phyloP scores from a whole-genome alignment of 2,888 invertebrate species.

The Galerucella pusilla region DNA sequence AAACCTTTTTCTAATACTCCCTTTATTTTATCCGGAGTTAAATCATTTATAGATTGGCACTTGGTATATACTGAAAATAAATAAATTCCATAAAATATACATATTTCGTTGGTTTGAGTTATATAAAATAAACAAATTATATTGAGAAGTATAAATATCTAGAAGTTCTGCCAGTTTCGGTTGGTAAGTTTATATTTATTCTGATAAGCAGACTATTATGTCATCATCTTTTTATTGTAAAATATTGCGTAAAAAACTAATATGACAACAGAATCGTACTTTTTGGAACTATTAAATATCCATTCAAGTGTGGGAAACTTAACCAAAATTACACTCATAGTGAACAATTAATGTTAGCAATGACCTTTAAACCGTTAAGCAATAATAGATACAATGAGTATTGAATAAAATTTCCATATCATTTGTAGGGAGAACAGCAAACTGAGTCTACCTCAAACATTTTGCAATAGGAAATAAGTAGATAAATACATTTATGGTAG shows the following conservation, averaged over 20 bases:
- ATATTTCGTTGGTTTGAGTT: too few relatives aligned
- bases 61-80: constrained; percentile 38
- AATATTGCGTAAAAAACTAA: neutral
- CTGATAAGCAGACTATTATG: too few relatives aligned
- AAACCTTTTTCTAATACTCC: constrained; percentile 37
- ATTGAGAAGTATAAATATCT: too few relatives aligned
- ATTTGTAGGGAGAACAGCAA: neutral
- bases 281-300: neutral
- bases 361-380: constrained; percentile 5
- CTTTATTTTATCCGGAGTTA: constrained; percentile 47
- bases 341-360: neutral
- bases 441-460: neutral
- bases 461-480: neutral
- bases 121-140: too few relatives aligned
- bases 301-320: neutral
- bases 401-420: neutral
- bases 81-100: constrained; percentile 1
- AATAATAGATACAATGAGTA: neutral
- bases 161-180: too few relatives aligned
- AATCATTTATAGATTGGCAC: constrained; percentile 44
- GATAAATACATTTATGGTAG: neutral
- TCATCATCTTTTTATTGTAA: neutral
- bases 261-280: neutral
- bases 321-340: neutral
- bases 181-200: too few relatives aligned